phyloP scores from a whole-genome alignment of 1,140 invertebrate species.

The Drosophila littoralis region DNA sequence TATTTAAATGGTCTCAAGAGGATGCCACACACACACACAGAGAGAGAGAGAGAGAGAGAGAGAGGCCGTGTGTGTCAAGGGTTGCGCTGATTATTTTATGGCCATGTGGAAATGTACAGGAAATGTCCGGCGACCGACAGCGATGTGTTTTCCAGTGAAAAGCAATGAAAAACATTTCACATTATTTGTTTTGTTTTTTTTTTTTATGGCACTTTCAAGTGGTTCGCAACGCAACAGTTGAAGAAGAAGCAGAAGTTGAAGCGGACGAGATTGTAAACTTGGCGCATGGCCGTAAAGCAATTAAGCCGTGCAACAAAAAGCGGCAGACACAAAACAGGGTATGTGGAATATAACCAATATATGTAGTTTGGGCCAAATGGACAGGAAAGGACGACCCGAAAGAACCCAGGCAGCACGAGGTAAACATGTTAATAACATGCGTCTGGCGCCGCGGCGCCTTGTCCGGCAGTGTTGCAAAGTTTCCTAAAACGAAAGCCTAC shows the following conservation, averaged over 20 bases:
- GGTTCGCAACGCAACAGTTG: conserved; percentile 24
- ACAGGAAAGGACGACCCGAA: conserved; percentile 3
- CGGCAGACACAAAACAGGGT: conserved; percentile 13
- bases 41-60: conserved; percentile 3
- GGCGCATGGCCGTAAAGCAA: conserved; percentile 76
- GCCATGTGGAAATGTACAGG: conserved; percentile 79
- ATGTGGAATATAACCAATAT: background rate
- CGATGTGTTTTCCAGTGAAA: conserved; percentile 57
- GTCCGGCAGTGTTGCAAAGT: conserved; percentile 17
- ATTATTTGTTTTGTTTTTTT: conserved; percentile 2
- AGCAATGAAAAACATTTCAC: conserved; percentile 46
- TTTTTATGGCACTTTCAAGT: conserved; percentile 73
- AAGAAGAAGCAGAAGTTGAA: conserved; percentile 11
- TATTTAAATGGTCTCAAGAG: conserved; percentile 37
- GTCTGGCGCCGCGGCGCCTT: conserved; percentile 36
- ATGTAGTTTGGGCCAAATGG: background rate
- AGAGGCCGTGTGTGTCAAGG: conserved; percentile 67
- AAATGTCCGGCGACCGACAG: conserved; percentile 57
- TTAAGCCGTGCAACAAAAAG: conserved; percentile 45
- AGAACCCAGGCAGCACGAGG: background rate
- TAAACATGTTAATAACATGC: conserved; percentile 1
- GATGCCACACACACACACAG: conserved; percentile 36
- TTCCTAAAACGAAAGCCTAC: conserved; percentile 2
- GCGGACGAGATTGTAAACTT: conserved; percentile 65
- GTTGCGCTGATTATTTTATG: conserved; percentile 78